Evolutionary conservation across 2,797 vertebrate species (phyloP).

Genomic region (Champsocephalus esox): DNA sequence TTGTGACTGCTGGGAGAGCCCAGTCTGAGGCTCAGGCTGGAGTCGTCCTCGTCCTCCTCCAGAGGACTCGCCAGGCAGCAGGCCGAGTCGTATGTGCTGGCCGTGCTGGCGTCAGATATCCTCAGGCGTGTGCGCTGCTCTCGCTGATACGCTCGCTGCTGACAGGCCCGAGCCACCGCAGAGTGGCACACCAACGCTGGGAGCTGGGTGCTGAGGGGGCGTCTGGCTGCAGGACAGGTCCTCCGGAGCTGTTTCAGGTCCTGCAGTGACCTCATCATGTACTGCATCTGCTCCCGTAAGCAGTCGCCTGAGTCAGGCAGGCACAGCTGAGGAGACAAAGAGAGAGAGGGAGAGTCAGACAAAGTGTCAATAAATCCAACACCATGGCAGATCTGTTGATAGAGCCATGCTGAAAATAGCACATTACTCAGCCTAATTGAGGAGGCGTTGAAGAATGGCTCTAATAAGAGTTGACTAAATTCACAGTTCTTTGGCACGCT

Average conservation of each 20-base stretch:
- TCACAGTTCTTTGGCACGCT: conserved; percentile 42
- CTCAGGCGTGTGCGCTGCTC: conserved; percentile 77
- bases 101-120: conserved; percentile 87
- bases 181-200: conserved; percentile 63
- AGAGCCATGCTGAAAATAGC: neutral
- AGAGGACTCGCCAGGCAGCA: conserved; percentile 88
- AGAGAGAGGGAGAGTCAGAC: conserved; percentile 42
- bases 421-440: neutral
- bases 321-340: conserved; percentile 82
- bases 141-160: conserved; percentile 71
- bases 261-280: conserved; percentile 88
- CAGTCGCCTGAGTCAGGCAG: conserved; percentile 84
- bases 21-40: conserved; percentile 73
- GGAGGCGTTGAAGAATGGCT: neutral
- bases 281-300: conserved; percentile 85
- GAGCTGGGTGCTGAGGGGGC: conserved; percentile 66
- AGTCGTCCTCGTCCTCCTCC: conserved; percentile 80
- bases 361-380: conserved; percentile 4
- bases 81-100: conserved; percentile 90
- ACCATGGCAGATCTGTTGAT: neutral
- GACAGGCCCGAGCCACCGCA: conserved; percentile 77
- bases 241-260: conserved; percentile 83
- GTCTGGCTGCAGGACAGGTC: conserved; percentile 57
- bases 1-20: conserved; percentile 88
- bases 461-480: conserved; percentile 16